Base-by-base conservation (phyloP, 1,140 invertebrate species). In the Tachypleus tridentatus region DNA sequence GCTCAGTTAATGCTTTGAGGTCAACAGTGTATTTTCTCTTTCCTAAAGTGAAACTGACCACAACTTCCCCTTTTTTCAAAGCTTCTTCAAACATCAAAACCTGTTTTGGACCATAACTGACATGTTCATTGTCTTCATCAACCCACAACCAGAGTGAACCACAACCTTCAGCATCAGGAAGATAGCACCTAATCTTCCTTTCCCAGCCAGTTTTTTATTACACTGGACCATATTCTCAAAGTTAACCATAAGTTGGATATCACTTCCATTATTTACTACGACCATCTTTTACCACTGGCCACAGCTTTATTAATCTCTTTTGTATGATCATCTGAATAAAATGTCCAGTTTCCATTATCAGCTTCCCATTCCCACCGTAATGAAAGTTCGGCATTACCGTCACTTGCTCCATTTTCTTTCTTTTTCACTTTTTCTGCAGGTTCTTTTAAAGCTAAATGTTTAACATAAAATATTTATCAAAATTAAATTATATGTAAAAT, bases 171-270 rank as follows among this genome's bases (percentile, higher is more conserved):
- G 51, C 51, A 63, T 56, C 50, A 57, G 3, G 56, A 7, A 60
- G 47, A 49, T 54, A 10, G 48, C 61, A 63, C 50, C 65, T 57
- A 60, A 66, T 63, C 49, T 49, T 57, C 57, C 63, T 57, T 60
- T 63, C 62, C 51, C 57, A 63, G 8, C 4, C 7, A 56, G 57
- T 11, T 47, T 47, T 54, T 66, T n/a, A 60, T 63, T 56, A 51
- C 11, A 60, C 51, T 63, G 65, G 50, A 50, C n/a, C 65, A 66
- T 63, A 9, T 59, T 60, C 9, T 66, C 53, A 50, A 66, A 63
- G 60, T 66, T 50, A 7, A 66, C 3, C 29, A 49, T 60, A n/a
- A 60, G 29, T 29, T 29, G 29, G 29, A 29, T 29, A 29, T 29
- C 2, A 29, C 29, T 29, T 29, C 29, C 29, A 29, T 29, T 29